These are phyloP conservation scores for Lymantria dispar DNA, from an alignment of 2,888 invertebrate genomes.

Conservation along the genomic window DNA sequence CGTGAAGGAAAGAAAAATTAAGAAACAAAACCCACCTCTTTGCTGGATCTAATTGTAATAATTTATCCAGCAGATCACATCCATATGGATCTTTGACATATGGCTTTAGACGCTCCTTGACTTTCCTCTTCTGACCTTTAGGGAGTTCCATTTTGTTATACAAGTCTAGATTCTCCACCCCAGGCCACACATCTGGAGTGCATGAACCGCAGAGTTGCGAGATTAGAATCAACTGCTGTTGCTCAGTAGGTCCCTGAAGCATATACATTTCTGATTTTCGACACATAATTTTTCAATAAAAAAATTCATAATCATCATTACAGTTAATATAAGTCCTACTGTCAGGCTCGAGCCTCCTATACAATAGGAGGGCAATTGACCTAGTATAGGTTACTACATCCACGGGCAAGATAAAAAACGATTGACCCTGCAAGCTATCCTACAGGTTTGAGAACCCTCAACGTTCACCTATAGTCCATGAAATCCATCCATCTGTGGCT, in stretches of 20 bases:
- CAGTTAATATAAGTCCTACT: too few relatives aligned
- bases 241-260: conserved; percentile 93
- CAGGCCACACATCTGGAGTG: conserved; percentile 96
- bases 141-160: conserved; percentile 94
- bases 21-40: conserved; percentile 80
- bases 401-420: too few relatives aligned
- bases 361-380: too few relatives aligned
- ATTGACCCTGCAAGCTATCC: too few relatives aligned
- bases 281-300: too few relatives aligned
- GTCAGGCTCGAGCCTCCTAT: too few relatives aligned
- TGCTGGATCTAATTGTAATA: conserved; percentile 95
- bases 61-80: conserved; percentile 95
- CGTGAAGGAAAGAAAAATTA: background rate
- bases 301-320: too few relatives aligned
- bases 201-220: conserved; percentile 98
- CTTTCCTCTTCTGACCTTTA: conserved; percentile 92
- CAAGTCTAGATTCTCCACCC: conserved; percentile 93
- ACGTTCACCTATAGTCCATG: too few relatives aligned
- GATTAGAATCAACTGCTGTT: conserved; percentile 96
- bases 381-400: too few relatives aligned
- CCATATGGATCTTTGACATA: conserved; percentile 96
- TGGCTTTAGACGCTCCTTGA: conserved; percentile 90
- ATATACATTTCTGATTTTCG: background rate
- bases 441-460: too few relatives aligned
- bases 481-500: too few relatives aligned